These are phyloP conservation scores for Grammomys dolichurus DNA, from an alignment of 2,113 vertebrate genomes.

Conservation along the genomic window DNA sequence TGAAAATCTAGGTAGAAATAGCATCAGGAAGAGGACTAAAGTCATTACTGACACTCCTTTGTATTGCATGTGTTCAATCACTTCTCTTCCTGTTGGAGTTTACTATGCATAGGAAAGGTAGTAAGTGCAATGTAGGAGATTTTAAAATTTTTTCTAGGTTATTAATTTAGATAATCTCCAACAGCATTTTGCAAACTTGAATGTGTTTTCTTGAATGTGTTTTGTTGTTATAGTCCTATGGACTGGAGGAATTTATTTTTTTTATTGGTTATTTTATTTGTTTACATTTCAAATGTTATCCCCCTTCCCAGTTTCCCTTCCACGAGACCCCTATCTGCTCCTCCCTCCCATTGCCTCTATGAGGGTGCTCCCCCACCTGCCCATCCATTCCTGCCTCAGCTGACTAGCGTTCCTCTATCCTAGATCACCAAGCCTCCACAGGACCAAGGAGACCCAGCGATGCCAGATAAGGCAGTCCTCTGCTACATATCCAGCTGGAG, in stretches of 20 bases:
- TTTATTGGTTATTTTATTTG: not conserved
- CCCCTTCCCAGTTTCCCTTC: too few relatives aligned
- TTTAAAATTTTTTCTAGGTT: not conserved
- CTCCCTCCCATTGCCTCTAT: too few relatives aligned
- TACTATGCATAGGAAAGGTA: not conserved
- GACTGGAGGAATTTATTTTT: not conserved
- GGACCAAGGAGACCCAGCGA: too few relatives aligned
- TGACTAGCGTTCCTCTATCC: too few relatives aligned
- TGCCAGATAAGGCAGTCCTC: too few relatives aligned
- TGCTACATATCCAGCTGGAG: too few relatives aligned
- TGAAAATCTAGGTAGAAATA: not conserved
- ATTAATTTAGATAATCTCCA: constrained; percentile 5
- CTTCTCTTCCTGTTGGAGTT: not conserved
- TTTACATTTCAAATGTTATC: too few relatives aligned
- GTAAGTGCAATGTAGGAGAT: not conserved
- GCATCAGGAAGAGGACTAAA: not conserved
- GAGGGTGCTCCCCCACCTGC: too few relatives aligned
- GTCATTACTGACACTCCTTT: not conserved
- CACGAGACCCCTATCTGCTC: too few relatives aligned
- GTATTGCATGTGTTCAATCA: not conserved
- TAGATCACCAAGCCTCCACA: too few relatives aligned
- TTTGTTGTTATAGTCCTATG: not conserved
- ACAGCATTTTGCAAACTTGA: not conserved
- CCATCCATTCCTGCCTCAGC: too few relatives aligned
- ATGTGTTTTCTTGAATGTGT: not conserved